Base-by-base conservation (phyloP, 2,888 invertebrate species). In the Timandra comae region DNA sequence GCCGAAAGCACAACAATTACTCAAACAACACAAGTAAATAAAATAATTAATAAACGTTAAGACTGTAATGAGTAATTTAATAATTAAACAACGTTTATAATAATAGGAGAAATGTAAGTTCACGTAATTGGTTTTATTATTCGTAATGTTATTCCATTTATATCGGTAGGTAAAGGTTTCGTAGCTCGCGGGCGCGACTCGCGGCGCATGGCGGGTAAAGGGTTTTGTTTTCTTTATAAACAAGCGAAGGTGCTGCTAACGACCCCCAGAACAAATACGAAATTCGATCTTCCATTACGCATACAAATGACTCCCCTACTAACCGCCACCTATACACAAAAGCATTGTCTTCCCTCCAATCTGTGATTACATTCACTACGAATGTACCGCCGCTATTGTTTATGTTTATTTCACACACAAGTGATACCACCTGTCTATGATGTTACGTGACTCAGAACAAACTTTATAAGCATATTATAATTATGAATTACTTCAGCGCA, bases 191-290 rank as follows among this genome's bases (percentile, higher is more conserved):
- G 42, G 46, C 49, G 38, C 56, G 47, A 51, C 47, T 52, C 49
- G 43, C 50, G 36, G 35, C 42, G 46, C 41, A 39, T 46, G 46
- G 35, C 52, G 58, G 58, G 65, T 60, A 66, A 76, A 78, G 77
- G 81, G 78, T 76, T 80, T 75, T 82, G 78, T 82, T 84, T 84
- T 82, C 81, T 81, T 82, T 81, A 79, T 74, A 81, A 80, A 81
- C 78, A 82, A 77, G 69, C 63, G 74, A 75, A 84, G 82, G 82
- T 80, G 81, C 74, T 70, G 81, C 67, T 84, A 85, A 82, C 80
- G 79, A 84, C 79, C 79, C 80, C 66, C 68, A 69, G 77, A 80
- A 82, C 81, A 85, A 85, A 85, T 80, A 85, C 80, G 81, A 84
- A 84, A 85, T 82, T 84, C 78, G 81, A 84, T 85, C 80, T 74